Conservation (phyloP, 2,113 vertebrate species). For the Chunga burmeisteri region DNA sequence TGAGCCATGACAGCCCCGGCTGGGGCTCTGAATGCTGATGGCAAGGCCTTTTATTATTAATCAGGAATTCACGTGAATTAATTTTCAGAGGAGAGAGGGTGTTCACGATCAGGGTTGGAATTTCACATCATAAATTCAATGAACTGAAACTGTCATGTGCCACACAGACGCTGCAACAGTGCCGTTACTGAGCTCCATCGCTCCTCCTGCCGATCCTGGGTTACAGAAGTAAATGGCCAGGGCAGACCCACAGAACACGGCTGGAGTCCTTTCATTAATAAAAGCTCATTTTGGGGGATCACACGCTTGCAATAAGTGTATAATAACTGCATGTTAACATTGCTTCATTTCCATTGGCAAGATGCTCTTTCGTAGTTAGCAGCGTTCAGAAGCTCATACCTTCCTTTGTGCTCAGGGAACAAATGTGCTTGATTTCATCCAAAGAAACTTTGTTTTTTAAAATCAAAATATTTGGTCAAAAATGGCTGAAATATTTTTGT, state of each 20-base stretch:
- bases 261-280: background rate
- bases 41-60: constrained; percentile 76
- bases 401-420: background rate
- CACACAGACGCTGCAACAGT: background rate
- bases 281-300: background rate
- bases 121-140: constrained; percentile 72
- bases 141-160: constrained; percentile 59
- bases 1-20: constrained; percentile 80
- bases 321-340: background rate
- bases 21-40: constrained; percentile 80
- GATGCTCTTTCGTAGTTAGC: background rate
- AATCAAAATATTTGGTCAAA: background rate
- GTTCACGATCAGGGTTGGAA: constrained; percentile 65
- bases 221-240: background rate
- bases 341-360: background rate
- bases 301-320: background rate
- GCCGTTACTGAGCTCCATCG: background rate
- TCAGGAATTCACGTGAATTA: constrained; percentile 78
- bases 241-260: background rate
- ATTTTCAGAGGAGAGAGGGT: constrained; percentile 69
- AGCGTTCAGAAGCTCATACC: background rate
- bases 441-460: background rate
- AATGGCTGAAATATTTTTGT: background rate
- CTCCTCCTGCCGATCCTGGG: background rate
- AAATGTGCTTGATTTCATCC: background rate